Percentiles rank a stretch among this genome's conserved stretches.
Evolutionary conservation across 2,113 vertebrate genomes (phyloP).

Genomic region (Salminus brasiliensis): DNA sequence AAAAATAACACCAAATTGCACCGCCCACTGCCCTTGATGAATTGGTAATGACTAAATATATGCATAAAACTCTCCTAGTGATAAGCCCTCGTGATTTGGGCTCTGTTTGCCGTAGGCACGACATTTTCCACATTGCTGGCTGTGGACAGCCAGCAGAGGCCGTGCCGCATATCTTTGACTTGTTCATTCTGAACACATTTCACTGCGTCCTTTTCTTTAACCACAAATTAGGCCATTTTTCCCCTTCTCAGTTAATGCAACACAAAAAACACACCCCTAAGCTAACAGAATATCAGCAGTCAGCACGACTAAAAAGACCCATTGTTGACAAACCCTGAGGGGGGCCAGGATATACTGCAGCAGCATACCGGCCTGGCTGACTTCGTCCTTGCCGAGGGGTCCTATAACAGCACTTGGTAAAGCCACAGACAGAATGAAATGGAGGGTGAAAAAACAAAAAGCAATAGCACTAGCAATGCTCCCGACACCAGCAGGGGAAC

Average conservation of each 20-base stretch:
- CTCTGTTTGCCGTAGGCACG: neutral
- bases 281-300: neutral
- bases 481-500: no score
- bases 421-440: neutral
- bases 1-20: no score
- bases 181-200: neutral
- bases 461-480: no score
- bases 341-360: neutral
- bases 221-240: neutral
- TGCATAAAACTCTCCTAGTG: neutral
- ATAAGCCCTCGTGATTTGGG: no score
- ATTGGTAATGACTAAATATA: no score
- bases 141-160: neutral
- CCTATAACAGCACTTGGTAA: neutral
- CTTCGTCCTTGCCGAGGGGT: neutral
- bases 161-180: neutral
- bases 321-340: neutral
- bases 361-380: neutral
- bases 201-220: neutral
- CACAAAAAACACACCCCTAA: no score
- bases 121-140: neutral
- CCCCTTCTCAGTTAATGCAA: neutral
- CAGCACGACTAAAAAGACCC: neutral
- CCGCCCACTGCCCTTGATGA: no score
- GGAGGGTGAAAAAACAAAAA: neutral